Percentiles rank a stretch among this genome's conserved stretches.
Conservation (phyloP, 2,797 vertebrate species). For the Coendou prehensilis region DNA sequence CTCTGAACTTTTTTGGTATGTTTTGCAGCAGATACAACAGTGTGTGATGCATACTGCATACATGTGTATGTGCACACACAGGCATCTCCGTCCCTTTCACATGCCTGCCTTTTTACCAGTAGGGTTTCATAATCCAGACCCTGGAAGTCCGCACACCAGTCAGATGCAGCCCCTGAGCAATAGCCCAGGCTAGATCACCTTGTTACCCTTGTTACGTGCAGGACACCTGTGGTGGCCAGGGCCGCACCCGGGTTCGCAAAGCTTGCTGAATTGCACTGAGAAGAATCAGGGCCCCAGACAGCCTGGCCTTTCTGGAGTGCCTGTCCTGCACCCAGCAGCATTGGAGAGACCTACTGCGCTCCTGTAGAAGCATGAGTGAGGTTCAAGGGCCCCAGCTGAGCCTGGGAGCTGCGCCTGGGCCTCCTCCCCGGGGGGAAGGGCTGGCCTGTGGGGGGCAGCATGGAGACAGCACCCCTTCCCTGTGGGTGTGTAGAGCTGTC, state of each 20-base stretch:
- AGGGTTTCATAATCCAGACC: not conserved
- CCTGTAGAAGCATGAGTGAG: too few relatives aligned
- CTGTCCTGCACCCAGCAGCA: not conserved
- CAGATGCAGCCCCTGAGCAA: not conserved
- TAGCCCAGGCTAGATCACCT: not conserved
- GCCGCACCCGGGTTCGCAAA: not conserved
- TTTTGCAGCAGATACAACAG: not conserved
- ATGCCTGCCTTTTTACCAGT: not conserved
- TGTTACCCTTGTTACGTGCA: not conserved
- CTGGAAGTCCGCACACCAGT: not conserved
- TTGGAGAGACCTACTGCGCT: not conserved
- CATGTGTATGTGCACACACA: too few relatives aligned
- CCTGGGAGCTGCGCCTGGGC: not conserved
- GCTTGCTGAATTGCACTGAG: not conserved
- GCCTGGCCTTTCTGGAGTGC: fast-evolving
- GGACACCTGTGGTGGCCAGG: not conserved
- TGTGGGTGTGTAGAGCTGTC: not conserved
- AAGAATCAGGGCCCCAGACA: not conserved
- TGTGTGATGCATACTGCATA: not conserved
- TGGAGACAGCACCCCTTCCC: not conserved
- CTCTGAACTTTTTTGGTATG: not conserved
- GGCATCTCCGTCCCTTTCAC: too few relatives aligned
- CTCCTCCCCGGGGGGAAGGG: not conserved
- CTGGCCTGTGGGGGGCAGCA: not conserved
- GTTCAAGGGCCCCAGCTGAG: not conserved